Percentiles rank a stretch among this genome's conserved stretches.
Evolutionary conservation across 2,113 vertebrate species (phyloP).

Genomic region (Physeter macrocephalus): DNA sequence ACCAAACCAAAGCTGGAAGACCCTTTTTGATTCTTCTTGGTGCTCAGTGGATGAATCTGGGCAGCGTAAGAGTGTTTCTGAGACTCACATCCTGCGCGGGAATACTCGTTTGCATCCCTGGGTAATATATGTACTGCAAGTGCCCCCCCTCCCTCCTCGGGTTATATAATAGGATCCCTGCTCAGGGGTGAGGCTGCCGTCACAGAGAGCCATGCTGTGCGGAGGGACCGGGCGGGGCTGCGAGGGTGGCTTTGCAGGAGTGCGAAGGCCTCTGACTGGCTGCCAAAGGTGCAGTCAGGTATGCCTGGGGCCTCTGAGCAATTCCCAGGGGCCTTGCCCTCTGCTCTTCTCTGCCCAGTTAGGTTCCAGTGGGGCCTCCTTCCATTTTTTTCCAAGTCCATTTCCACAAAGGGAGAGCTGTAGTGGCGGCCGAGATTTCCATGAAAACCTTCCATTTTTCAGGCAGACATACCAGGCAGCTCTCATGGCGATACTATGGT

Average conservation of each 20-base stretch:
- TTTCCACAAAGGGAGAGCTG: constrained; percentile 73
- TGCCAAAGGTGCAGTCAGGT: neutral
- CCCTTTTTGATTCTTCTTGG: neutral
- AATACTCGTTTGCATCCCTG: neutral
- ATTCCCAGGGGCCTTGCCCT: neutral
- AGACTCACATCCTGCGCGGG: accelerated
- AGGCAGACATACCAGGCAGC: constrained; percentile 83
- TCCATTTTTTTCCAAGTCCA: constrained; percentile 56
- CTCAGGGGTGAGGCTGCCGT: neutral
- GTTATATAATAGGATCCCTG: neutral
- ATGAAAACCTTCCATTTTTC: constrained; percentile 76
- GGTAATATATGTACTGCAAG: neutral
- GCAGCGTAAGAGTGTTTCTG: neutral
- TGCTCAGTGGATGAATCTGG: neutral
- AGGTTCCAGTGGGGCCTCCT: constrained; percentile 26
- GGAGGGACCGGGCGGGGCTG: neutral
- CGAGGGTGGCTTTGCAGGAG: neutral
- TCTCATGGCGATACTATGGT: constrained; percentile 86
- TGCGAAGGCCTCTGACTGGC: neutral
- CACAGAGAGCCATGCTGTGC: neutral
- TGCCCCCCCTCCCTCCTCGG: neutral
- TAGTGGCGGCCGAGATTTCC: constrained; percentile 74
- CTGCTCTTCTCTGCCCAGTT: constrained; percentile 17
- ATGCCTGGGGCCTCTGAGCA: neutral
- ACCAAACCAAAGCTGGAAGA: neutral